phyloP scores from a whole-genome alignment of 2,113 vertebrate species.

The Lepidothrix coronata region DNA sequence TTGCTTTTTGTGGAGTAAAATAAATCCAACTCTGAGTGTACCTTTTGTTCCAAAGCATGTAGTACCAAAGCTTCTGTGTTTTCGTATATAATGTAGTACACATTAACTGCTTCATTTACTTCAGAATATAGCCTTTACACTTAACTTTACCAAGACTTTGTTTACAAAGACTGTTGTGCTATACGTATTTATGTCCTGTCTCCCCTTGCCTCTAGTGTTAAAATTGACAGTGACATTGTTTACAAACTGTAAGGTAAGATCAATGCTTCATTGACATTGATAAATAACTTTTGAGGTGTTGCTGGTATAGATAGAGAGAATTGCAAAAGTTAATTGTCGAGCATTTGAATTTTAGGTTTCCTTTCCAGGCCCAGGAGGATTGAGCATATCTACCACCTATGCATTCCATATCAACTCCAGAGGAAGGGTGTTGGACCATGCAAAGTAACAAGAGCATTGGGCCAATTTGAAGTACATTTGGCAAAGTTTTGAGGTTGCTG shows the following conservation, averaged over 20 bases:
- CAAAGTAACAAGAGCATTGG: background rate
- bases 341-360: background rate
- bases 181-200: background rate
- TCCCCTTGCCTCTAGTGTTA: background rate
- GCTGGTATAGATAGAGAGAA: background rate
- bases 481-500: background rate
- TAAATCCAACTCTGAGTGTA: background rate
- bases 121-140: background rate
- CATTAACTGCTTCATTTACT: background rate
- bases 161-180: background rate
- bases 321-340: background rate
- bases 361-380: background rate
- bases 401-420: background rate
- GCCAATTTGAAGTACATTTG: background rate
- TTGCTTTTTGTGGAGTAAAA: background rate
- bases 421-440: background rate
- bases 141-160: background rate
- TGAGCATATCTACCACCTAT: background rate
- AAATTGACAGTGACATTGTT: background rate
- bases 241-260: background rate
- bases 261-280: background rate
- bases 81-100: background rate
- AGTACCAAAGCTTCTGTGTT: background rate
- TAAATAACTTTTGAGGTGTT: background rate
- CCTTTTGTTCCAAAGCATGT: background rate